Conservation (phyloP, 2,888 invertebrate genomes). For the Heliconius sara region DNA sequence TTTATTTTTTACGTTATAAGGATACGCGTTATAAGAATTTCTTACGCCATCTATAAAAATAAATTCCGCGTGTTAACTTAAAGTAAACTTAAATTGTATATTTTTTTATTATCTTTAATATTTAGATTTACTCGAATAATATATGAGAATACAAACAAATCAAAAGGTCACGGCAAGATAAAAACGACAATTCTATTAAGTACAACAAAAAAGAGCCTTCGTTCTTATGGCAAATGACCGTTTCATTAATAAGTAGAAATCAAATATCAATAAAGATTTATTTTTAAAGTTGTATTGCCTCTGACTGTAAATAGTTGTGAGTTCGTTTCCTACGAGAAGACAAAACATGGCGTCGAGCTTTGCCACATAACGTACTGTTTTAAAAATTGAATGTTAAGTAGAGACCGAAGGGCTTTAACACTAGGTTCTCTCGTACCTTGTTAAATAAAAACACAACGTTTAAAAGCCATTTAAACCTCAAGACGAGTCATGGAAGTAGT, state of each 20-base stretch:
- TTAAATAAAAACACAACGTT: not conserved
- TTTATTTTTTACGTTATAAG: too few relatives aligned
- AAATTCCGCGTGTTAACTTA: too few relatives aligned
- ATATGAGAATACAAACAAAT: not conserved
- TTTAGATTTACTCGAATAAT: not conserved
- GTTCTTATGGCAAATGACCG: conserved; percentile 8
- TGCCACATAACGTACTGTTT: not conserved
- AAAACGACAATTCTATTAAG: conserved; percentile 13
- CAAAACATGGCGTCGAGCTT: not conserved
- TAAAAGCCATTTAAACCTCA: not conserved
- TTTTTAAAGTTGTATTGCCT: too few relatives aligned
- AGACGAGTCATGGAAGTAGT: not conserved
- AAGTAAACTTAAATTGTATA: too few relatives aligned
- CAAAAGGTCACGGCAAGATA: conserved; percentile 11
- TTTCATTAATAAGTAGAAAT: not conserved
- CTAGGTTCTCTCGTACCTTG: not conserved
- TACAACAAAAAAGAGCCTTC: conserved; percentile 19
- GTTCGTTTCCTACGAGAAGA: not conserved
- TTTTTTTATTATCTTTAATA: not conserved
- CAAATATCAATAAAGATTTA: not conserved
- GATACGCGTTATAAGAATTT: too few relatives aligned
- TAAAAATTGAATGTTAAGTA: not conserved
- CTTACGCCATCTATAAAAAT: too few relatives aligned
- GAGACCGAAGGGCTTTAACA: not conserved
- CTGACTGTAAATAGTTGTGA: not conserved